Evolutionary conservation across 1,140 invertebrate species (phyloP).

Genomic region (Bombus ignitus): DNA sequence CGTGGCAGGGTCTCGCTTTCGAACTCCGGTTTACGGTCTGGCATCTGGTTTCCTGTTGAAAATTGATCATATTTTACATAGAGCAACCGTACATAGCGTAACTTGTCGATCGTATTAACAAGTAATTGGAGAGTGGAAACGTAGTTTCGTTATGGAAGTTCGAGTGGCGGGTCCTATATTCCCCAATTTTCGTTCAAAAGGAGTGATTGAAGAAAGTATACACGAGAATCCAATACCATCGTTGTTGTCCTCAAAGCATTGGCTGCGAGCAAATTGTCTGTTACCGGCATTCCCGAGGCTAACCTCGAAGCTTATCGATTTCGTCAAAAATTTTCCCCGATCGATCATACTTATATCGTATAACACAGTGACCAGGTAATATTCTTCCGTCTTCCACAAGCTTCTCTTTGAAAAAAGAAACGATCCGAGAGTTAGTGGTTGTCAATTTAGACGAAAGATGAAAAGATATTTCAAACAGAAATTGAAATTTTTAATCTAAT

Average conservation of each 20-base stretch:
- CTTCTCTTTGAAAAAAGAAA: constrained; percentile 64
- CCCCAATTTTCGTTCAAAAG: neutral
- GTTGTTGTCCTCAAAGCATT: constrained; percentile 51
- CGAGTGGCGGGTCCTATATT: neutral
- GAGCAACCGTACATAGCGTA: neutral
- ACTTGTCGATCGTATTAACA: constrained; percentile 8
- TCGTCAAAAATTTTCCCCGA: constrained; percentile 73
- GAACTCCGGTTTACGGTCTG: constrained; percentile 64
- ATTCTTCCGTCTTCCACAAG: constrained; percentile 78
- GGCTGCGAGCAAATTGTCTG: constrained; percentile 68
- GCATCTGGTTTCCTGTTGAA: constrained; percentile 61
- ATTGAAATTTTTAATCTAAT: neutral
- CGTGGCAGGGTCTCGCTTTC: constrained; percentile 71
- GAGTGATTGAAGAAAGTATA: neutral
- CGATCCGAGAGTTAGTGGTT: neutral
- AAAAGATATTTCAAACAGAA: neutral
- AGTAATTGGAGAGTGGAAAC: neutral
- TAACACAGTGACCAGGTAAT: constrained; percentile 75
- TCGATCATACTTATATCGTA: constrained; percentile 79
- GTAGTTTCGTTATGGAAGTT: neutral
- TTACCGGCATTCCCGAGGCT: constrained; percentile 79
- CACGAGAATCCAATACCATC: neutral
- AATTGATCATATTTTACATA: constrained; percentile 30
- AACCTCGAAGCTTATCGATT: constrained; percentile 77
- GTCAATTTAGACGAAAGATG: too few species aligned